Evolutionary conservation across 2,797 vertebrate genomes (phyloP).

Genomic region (Taeniopygia guttata): DNA sequence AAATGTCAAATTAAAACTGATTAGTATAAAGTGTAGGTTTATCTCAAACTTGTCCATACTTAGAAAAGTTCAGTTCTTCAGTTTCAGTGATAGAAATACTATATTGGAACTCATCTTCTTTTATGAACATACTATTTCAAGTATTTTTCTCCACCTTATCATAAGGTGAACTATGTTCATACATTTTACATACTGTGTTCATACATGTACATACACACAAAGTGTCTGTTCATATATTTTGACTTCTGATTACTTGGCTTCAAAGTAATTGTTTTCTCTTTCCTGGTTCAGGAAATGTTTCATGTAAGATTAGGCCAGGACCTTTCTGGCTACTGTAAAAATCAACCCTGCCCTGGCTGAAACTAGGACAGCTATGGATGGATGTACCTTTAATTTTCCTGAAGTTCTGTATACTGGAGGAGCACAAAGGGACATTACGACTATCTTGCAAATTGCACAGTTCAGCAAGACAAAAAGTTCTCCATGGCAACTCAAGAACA

Average conservation of each 20-base stretch:
- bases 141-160: background rate
- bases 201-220: background rate
- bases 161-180: background rate
- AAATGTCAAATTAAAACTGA: background rate
- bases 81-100: background rate
- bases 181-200: background rate
- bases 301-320: background rate
- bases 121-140: background rate
- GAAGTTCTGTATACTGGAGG: background rate
- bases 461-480: background rate
- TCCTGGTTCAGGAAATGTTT: background rate
- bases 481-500: background rate
- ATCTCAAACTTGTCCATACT: background rate
- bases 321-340: background rate
- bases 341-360: background rate
- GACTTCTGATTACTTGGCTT: too few species aligned
- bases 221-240: background rate
- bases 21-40: background rate
- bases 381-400: background rate
- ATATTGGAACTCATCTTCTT: background rate
- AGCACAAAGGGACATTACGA: accelerated
- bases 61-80: background rate
- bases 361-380: background rate
- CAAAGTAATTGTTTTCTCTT: too few species aligned
- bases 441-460: background rate